A percentile compares a stretch with the other conserved stretches of the same genome.
These are phyloP conservation scores for Nephila pilipes DNA, from an alignment of 1,140 invertebrate species.

Conservation along the genomic window DNA sequence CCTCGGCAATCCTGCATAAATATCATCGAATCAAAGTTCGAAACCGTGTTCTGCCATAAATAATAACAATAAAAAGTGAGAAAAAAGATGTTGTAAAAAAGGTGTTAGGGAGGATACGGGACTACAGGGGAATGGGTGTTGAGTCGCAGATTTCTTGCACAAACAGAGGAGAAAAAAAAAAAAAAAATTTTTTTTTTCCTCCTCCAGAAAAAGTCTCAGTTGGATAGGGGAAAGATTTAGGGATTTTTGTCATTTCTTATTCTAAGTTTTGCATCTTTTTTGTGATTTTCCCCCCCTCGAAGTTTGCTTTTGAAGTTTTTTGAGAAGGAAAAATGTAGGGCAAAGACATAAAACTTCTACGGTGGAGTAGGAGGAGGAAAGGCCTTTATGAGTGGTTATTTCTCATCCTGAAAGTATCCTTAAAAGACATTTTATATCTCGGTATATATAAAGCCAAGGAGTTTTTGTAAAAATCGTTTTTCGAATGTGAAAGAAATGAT, in stretches of 20 bases:
- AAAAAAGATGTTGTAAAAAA: slow-evolving; percentile 24
- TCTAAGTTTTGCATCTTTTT: slow-evolving; percentile 46
- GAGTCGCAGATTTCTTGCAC: slow-evolving; percentile 56
- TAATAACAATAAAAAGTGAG: slow-evolving; percentile 62
- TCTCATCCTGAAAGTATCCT: slow-evolving; percentile 30
- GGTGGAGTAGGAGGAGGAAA: background rate
- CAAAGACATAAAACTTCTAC: slow-evolving; percentile 26
- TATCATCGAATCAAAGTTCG: slow-evolving; percentile 67
- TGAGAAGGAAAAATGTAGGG: slow-evolving; percentile 16
- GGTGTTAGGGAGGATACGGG: background rate
- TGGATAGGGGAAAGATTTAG: slow-evolving; percentile 62
- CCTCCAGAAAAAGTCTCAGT: slow-evolving; percentile 15
- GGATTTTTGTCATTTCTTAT: slow-evolving; percentile 63
- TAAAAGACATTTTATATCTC: background rate
- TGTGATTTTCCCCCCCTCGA: background rate
- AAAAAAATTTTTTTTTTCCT: background rate
- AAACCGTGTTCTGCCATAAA: slow-evolving; percentile 60
- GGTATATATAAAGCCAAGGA: background rate
- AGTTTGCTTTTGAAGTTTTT: slow-evolving; percentile 51
- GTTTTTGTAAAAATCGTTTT: background rate
- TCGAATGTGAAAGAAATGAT: background rate
- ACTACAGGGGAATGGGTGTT: slow-evolving; percentile 3
- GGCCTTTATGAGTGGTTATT: slow-evolving; percentile 29
- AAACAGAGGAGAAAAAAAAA: slow-evolving; percentile 21
- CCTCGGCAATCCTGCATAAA: slow-evolving; percentile 53